Evolutionary conservation across 2,797 vertebrate genomes (phyloP).

Genomic region (Hipposideros larvatus): DNA sequence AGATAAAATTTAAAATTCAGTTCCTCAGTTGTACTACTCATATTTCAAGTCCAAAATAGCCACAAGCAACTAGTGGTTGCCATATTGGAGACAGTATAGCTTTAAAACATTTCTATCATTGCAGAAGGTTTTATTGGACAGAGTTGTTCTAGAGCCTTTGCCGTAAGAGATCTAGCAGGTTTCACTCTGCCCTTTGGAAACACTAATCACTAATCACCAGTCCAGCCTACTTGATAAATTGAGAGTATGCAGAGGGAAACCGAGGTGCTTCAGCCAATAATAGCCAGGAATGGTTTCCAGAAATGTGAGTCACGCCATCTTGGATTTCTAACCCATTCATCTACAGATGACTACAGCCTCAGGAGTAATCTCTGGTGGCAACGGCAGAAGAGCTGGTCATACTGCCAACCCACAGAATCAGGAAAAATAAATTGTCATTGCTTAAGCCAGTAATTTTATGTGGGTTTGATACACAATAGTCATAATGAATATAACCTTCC

Average conservation of each 20-base stretch:
- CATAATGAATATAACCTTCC: not conserved
- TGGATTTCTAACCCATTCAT: not conserved
- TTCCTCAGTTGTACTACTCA: not conserved
- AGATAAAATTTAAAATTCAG: not conserved
- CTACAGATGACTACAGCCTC: not conserved
- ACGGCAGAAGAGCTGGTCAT: not conserved
- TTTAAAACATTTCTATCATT: not conserved
- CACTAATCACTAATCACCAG: not conserved
- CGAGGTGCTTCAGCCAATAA: too few relatives aligned
- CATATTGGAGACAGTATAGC: too few relatives aligned
- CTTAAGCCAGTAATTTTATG: not conserved
- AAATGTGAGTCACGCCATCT: not conserved
- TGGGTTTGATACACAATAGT: not conserved
- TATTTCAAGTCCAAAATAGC: not conserved
- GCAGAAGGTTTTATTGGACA: not conserved
- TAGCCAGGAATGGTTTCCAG: not conserved
- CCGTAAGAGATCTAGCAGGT: not conserved
- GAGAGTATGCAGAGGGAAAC: not conserved
- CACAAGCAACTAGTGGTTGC: too few relatives aligned
- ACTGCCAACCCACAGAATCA: not conserved
- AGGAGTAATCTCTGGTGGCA: not conserved
- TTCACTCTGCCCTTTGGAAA: not conserved
- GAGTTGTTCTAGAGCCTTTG: not conserved
- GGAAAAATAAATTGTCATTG: not conserved
- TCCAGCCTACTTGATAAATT: not conserved